Evolutionary conservation across 2,113 vertebrate species (phyloP).

Genomic region (Peromyscus maniculatus): DNA sequence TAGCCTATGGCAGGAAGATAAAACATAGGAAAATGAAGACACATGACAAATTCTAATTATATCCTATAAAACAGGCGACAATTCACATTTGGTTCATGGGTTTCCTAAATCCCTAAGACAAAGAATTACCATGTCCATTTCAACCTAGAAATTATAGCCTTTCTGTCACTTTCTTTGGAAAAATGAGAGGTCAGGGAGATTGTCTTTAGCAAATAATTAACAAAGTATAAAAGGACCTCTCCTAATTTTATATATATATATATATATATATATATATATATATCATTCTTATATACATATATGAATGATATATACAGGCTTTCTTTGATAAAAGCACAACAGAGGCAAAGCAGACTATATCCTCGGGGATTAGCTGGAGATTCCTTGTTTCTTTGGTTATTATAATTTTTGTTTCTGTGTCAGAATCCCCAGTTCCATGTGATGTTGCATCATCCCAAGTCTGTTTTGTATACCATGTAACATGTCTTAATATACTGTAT

Average conservation of each 20-base stretch:
- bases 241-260: no score
- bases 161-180: not conserved
- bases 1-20: not conserved
- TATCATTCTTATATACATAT: no score
- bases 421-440: slow-evolving; percentile 84
- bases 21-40: not conserved
- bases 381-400: not conserved
- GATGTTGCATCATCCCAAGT: slow-evolving; percentile 86
- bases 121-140: not conserved
- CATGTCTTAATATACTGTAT: slow-evolving; percentile 86
- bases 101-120: not conserved
- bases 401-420: slow-evolving; percentile 68
- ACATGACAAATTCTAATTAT: not conserved
- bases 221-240: not conserved
- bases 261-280: no score
- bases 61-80: not conserved
- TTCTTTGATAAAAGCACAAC: slow-evolving; percentile 68
- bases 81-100: not conserved
- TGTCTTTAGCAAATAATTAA: slow-evolving; percentile 20
- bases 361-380: not conserved
- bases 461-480: slow-evolving; percentile 88
- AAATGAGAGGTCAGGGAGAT: not conserved
- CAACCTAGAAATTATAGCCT: not conserved
- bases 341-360: slow-evolving; percentile 53
- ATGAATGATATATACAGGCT: not conserved